Conservation (phyloP, 1,140 invertebrate genomes). For the Oppia nitens region DNA sequence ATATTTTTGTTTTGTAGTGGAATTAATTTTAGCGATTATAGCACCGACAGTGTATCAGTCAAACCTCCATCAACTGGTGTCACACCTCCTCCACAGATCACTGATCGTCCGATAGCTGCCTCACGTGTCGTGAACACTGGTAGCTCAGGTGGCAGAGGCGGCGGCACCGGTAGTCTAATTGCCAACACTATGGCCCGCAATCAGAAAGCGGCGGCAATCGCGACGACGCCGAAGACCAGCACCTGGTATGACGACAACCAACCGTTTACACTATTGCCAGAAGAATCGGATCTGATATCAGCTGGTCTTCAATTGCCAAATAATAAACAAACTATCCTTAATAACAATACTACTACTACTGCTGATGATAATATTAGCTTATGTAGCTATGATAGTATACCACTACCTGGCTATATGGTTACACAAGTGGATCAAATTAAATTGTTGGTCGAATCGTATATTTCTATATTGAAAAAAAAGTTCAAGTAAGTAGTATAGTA, state of each 20-base stretch:
- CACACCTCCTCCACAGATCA: neutral
- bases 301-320: slow-evolving; percentile 41
- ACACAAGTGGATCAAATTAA: slow-evolving; percentile 38
- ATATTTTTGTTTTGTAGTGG: slow-evolving; percentile 49
- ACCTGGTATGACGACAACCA: too few relatives aligned
- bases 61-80: neutral
- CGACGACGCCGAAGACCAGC: too few relatives aligned
- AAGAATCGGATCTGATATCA: too few relatives aligned
- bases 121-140: too few relatives aligned
- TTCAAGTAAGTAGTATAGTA: slow-evolving; percentile 25
- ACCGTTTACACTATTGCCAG: slow-evolving; percentile 35
- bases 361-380: slow-evolving; percentile 26
- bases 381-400: slow-evolving; percentile 37
- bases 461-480: slow-evolving; percentile 41
- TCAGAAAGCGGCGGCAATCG: too few relatives aligned
- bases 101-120: slow-evolving; percentile 37
- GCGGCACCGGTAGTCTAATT: too few relatives aligned
- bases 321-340: slow-evolving; percentile 58
- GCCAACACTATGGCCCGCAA: too few relatives aligned
- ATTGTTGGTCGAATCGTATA: slow-evolving; percentile 41
- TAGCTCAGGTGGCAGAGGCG: too few relatives aligned
- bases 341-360: slow-evolving; percentile 36
- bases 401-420: slow-evolving; percentile 66
- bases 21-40: slow-evolving; percentile 95
- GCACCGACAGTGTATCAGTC: slow-evolving; percentile 36